Evolutionary conservation across 2,113 vertebrate species (phyloP).

Genomic region (Thunnus thynnus): DNA sequence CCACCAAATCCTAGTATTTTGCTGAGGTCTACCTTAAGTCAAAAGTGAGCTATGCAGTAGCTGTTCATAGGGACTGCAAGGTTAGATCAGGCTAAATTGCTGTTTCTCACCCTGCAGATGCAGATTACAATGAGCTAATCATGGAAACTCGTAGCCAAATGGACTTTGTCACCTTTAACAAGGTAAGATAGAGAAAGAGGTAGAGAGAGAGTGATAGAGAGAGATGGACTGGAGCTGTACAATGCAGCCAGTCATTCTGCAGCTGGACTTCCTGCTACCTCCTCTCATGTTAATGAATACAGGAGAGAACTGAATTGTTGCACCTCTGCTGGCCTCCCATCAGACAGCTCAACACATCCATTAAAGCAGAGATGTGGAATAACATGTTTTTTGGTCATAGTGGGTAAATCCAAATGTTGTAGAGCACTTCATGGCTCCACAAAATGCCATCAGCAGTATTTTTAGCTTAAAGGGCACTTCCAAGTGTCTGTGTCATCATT

Average conservation of each 20-base stretch:
- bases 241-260: conserved; percentile 47
- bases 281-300: conserved; percentile 19
- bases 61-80: background rate
- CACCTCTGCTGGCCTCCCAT: background rate
- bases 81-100: conserved; percentile 44
- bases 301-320: conserved; percentile 3
- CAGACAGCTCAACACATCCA: conserved; percentile 2
- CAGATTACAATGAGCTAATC: conserved; percentile 50
- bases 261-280: conserved; percentile 27
- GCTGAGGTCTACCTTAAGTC: conserved; percentile 6
- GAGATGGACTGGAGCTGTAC: conserved; percentile 35
- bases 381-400: background rate
- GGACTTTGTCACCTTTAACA: conserved; percentile 55
- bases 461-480: background rate
- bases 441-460: background rate
- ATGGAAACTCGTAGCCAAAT: conserved; percentile 51
- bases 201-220: background rate
- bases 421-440: background rate
- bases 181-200: conserved; percentile 68
- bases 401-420: background rate
- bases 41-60: background rate
- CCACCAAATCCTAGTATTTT: background rate
- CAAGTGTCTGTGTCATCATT: background rate
- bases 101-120: conserved; percentile 70
- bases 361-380: background rate